Evolutionary conservation across 2,797 vertebrate genomes (phyloP), one percentile per base, ranked within the genome.

Genomic region (Semotilus atromaculatus): DNA sequence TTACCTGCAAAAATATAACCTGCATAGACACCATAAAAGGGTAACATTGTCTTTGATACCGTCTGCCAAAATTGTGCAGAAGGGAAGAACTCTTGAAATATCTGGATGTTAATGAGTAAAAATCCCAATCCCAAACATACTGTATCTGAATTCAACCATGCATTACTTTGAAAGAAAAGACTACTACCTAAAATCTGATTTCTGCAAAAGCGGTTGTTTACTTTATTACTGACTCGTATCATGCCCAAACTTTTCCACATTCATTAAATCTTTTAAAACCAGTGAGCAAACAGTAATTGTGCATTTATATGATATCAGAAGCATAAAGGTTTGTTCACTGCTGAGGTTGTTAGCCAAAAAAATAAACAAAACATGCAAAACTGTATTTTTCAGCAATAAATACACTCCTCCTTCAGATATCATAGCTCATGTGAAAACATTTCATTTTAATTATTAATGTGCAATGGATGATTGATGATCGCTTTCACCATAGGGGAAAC

Each of bases 331-430:
- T 58, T 76, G 53, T 26, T 60, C 36, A 60, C 23, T 18, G 16
- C 55, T 26, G 36, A 58, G 36, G 23, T 11, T 60, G 7, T 26
- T 77, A 77, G 34, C 34, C 34, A 16, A 40, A 60, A 76, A 55
- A 55, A 55, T 34, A n/a, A 38, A 53, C 5, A 23, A 76, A 77
- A 26, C 74, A 60, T 77, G 73, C 73, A 55, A 26, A 26, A 60
- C 23, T 60, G 23, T 58, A 66, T 16, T 29, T 62, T 55, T 58
- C 3, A 58, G 36, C 36, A 62, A 62, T 76, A 76, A 76, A 76
- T 55, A 36, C 21, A 36, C 31, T 75, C 3, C 9, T 55, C 34
- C 13, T 5, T 60, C 23, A 40, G 13, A n/a, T 19, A n/a, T 60
- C 26, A 48, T 36, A 79, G 38, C 58, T 31, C 58, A 29, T 0